Evolutionary conservation across 2,888 invertebrate species (phyloP).

Genomic region (Drosophila falleni): DNA sequence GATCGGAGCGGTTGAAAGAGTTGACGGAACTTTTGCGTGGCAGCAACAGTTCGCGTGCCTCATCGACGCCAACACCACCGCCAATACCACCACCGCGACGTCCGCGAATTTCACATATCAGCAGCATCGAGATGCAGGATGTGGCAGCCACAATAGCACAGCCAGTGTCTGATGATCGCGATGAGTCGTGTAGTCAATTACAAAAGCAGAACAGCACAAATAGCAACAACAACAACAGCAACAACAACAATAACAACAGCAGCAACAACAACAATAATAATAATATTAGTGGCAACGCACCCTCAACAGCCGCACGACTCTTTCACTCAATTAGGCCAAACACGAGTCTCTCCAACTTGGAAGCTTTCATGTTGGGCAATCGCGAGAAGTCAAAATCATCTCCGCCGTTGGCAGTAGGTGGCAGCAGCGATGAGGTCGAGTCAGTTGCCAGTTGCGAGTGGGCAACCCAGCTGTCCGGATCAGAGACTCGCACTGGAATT

Average conservation of each 20-base stretch:
- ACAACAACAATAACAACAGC: conserved; percentile 37
- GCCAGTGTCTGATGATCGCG: conserved; percentile 37
- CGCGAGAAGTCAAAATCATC: conserved; percentile 81
- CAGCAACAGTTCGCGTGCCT: conserved; percentile 75
- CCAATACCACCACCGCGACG: conserved; percentile 87
- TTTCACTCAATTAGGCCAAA: conserved; percentile 79
- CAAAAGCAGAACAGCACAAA: conserved; percentile 70
- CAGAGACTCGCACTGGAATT: conserved; percentile 86
- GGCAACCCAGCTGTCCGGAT: conserved; percentile 86
- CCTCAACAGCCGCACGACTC: conserved; percentile 55
- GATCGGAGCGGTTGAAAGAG: conserved; percentile 90
- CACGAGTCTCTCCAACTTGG: conserved; percentile 83
- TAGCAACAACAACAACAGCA: conserved; percentile 62
- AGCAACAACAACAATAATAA: conserved; percentile 9
- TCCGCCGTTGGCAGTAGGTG: conserved; percentile 49
- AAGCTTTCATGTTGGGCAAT: conserved; percentile 76
- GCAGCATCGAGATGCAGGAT: conserved; percentile 85
- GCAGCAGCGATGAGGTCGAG: conserved; percentile 41
- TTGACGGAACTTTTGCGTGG: conserved; percentile 92
- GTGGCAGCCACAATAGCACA: conserved; percentile 16
- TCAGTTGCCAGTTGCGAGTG: conserved; percentile 77
- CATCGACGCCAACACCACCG: conserved; percentile 87
- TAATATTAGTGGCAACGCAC: conserved; percentile 11
- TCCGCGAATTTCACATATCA: conserved; percentile 81
- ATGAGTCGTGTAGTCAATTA: conserved; percentile 65